Evolutionary conservation across 2,113 vertebrate genomes (phyloP).

Genomic region (Puntigrus tetrazona): DNA sequence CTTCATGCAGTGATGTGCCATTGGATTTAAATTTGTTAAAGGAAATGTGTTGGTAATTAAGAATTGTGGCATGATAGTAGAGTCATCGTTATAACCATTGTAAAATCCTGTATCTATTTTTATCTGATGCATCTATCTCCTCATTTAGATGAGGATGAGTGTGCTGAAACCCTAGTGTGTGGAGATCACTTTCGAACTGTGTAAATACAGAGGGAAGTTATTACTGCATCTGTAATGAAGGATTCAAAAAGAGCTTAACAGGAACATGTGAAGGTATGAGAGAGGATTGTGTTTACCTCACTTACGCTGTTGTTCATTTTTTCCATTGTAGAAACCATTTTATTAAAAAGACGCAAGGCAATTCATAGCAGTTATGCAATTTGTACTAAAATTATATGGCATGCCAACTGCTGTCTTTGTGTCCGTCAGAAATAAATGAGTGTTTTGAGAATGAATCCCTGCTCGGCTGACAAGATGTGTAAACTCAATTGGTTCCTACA

Average conservation of each 20-base stretch:
- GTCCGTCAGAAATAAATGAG: background rate
- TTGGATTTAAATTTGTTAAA: background rate
- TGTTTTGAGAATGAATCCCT: background rate
- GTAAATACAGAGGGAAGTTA: background rate
- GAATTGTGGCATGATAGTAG: background rate
- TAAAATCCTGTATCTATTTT: background rate
- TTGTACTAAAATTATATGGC: background rate
- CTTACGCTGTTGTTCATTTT: no score
- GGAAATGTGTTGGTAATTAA: conserved; percentile 3
- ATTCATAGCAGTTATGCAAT: no score
- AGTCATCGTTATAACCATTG: background rate
- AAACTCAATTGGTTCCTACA: background rate
- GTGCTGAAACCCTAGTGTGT: background rate
- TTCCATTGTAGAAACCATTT: background rate
- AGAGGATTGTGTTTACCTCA: background rate
- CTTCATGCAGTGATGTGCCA: background rate
- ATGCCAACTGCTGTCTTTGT: background rate
- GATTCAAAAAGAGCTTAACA: no score
- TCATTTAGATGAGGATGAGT: background rate
- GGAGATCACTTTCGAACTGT: background rate
- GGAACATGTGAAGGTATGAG: background rate
- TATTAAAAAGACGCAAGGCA: background rate
- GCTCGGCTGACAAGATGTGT: background rate
- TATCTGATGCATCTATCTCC: background rate
- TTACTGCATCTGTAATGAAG: background rate